These are phyloP conservation scores for Thalassophryne amazonica DNA, from an alignment of 2,797 vertebrate genomes.

Conservation along the genomic window DNA sequence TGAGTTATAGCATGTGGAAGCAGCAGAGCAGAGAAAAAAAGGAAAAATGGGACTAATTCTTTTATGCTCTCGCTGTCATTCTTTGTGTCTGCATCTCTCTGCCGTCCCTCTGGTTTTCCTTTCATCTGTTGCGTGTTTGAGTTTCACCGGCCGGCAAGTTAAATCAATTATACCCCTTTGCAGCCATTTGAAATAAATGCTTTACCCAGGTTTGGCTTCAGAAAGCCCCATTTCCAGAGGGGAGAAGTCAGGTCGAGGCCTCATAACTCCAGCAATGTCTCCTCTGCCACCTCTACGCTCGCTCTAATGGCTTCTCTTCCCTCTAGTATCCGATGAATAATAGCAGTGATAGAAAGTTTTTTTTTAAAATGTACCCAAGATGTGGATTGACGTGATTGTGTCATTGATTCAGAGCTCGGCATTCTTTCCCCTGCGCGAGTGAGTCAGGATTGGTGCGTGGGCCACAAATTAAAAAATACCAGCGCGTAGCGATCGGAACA, in stretches of 20 bases:
- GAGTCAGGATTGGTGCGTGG: conserved; percentile 43
- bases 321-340: conserved; percentile 39
- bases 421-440: conserved; percentile 6
- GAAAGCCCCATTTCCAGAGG: conserved; percentile 20
- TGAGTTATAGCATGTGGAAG: conserved; percentile 53
- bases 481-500: conserved; percentile 40
- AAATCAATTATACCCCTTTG: conserved; percentile 60
- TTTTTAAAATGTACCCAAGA: conserved; percentile 44
- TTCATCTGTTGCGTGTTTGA: conserved; percentile 22
- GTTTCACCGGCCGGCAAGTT: conserved; percentile 26
- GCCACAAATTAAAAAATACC: conserved; percentile 53
- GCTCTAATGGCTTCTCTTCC: conserved; percentile 29
- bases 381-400: conserved; percentile 50
- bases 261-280: conserved; percentile 27
- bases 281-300: conserved; percentile 10
- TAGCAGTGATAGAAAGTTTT: conserved; percentile 23
- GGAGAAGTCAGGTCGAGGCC: conserved; percentile 38
- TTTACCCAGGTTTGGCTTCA: conserved; percentile 39
- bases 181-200: conserved; percentile 42
- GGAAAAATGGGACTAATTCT: conserved; percentile 32
- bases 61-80: conserved; percentile 6
- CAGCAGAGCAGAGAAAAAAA: conserved; percentile 15
- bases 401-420: conserved; percentile 48
- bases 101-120: conserved; percentile 12
- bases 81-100: conserved; percentile 14